Evolutionary conservation across 2,797 vertebrate genomes (phyloP), one percentile per base, ranked within the genome.

Genomic region (Alexandromys oeconomus): DNA sequence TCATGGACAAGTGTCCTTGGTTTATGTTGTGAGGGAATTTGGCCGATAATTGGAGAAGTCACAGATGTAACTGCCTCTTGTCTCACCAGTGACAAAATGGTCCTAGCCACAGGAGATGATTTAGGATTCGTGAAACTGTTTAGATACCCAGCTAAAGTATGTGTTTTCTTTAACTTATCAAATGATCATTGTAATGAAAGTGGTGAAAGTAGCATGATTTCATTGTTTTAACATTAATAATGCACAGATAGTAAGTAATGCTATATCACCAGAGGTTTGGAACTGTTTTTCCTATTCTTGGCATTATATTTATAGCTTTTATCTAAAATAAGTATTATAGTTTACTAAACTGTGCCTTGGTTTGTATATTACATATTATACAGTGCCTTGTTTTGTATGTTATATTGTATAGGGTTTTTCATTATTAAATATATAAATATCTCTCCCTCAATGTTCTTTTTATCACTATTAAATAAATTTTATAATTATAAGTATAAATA

Each of bases 41-140:
- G 99, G 99, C 99, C 99, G 78, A 98, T 99, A 98, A 99, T 99
- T 98, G 99, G 99, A 78, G 99, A 99, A 98, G 99, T 99, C 98
- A 99, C 99, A 0, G 99, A 99, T 95, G 99, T 99, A 96, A 99
- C 99, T 73, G 95, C 99, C 48, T 99, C 99, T 78, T 99, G 99
- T 98, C 99, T 99, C 97, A 99, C 99, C 97, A 99, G 98, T 84
- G 99, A 99, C 97, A 99, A 97, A 97, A 99, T 99, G 98, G 98
- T 99, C 76, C 98, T 99, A 87, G 99, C 99, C 80, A 99, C 99
- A 73, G 99, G 99, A 96, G 99, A 99, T 98, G 99, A 99, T 98
- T 99, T 99, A 97, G 99, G 99, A 98, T 99, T 99, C 97, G 99
- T 99, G 97, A 99, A 99, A 97, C 99, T 99, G 85, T 99, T 99